Base-by-base conservation (phyloP, 1,140 invertebrate species). In the Ceratina australensis region DNA sequence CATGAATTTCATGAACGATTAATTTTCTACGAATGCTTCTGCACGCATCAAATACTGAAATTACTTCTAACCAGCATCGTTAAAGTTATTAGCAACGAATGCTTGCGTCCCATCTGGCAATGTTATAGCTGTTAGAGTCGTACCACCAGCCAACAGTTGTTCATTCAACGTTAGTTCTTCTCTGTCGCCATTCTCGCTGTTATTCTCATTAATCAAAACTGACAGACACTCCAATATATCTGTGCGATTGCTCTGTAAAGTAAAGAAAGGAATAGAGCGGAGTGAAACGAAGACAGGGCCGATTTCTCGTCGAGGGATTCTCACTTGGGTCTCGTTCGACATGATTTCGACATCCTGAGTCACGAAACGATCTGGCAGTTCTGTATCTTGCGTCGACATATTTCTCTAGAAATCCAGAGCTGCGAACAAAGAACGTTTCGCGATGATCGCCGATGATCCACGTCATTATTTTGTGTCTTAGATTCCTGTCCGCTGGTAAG, bases 71-170 rank as follows among this genome's bases (percentile, higher is more conserved):
- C 89, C 88, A 76, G 87, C 80, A 12, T 84, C 79, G 50, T 79
- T 72, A 7, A 86, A 72, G 68, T 88, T 85, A 72, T 89, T 85
- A 3, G 89, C 81, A 20, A 92, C 80, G 56, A 89, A 91, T 15
- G 91, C 89, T 85, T 90, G 88, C 3, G 87, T 91, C 42, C 90
- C 91, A 86, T 92, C 90, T 12, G 90, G 86, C 50, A 92, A 78
- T 20, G 89, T 91, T 59, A 92, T 85, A 8, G 90, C 84, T 47
- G 90, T 91, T 13, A 92, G 56, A 54, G 87, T 86, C 13, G 86
- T 20, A 5, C 65, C 83, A 1, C 83, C 81, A 18, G 82, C 77
- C 8, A 90, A 79, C 10, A 87, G 47, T 42, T 91, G 87, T 33
- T 91, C 87, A 7, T 89, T 86, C 47, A 91, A 72, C 60, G 90